A percentile compares a stretch with the other conserved stretches of the same genome.
These are phyloP conservation scores for Gortyna flavago DNA, from an alignment of 2,888 invertebrate species.

Conservation along the genomic window DNA sequence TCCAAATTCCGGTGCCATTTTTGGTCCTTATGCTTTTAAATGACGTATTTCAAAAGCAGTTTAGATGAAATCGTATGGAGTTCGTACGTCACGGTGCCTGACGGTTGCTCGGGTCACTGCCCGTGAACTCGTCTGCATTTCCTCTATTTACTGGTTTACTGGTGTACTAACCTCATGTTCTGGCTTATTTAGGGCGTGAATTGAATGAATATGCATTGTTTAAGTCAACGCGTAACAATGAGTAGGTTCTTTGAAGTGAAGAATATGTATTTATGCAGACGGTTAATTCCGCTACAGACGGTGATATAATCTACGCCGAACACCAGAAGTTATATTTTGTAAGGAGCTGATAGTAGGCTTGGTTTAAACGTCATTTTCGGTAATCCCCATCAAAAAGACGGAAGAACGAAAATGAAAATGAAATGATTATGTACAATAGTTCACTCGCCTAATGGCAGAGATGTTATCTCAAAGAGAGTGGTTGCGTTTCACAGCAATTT, in stretches of 20 bases:
- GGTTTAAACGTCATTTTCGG: background rate
- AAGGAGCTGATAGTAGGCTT: background rate
- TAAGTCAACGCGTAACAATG: constrained; percentile 52
- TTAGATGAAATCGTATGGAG: constrained; percentile 63
- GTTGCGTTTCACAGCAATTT: constrained; percentile 50
- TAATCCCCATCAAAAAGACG: background rate
- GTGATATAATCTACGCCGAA: constrained; percentile 5
- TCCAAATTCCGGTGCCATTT: constrained; percentile 43
- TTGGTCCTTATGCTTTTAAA: constrained; percentile 50
- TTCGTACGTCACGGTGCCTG: constrained; percentile 79
- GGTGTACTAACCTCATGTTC: constrained; percentile 71
- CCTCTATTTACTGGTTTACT: constrained; percentile 77
- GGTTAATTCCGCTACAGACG: background rate
- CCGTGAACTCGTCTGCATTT: constrained; percentile 87
- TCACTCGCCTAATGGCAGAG: constrained; percentile 35
- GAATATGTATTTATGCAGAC: constrained; percentile 41
- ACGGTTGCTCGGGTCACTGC: constrained; percentile 83
- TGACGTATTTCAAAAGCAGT: constrained; percentile 55
- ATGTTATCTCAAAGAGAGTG: constrained; percentile 39
- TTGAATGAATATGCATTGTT: constrained; percentile 66
- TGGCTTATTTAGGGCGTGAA: constrained; percentile 81
- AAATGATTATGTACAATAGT: constrained; percentile 25
- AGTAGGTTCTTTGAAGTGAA: constrained; percentile 38
- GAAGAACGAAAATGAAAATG: constrained; percentile 13
- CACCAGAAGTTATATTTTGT: background rate